These are phyloP conservation scores for Pseudochirops corinnae DNA, from an alignment of 2,797 vertebrate species.

Conservation along the genomic window DNA sequence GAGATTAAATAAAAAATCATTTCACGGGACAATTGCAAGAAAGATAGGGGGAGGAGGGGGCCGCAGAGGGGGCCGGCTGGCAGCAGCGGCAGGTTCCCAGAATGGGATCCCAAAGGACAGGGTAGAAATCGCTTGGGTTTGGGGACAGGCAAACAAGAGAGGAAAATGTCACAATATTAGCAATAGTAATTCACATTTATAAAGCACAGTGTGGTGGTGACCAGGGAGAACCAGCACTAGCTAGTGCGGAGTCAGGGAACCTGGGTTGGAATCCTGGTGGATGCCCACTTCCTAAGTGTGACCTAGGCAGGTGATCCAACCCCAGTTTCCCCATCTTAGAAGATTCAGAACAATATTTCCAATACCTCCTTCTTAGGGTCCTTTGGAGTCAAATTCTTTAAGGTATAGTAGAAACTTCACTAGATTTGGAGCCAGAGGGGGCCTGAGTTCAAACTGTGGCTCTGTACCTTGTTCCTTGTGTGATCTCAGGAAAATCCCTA, in stretches of 20 bases:
- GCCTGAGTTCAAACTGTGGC: neutral
- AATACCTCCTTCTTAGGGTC: neutral
- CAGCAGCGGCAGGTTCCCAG: neutral
- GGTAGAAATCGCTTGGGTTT: neutral
- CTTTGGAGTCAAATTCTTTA: neutral
- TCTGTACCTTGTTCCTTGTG: neutral
- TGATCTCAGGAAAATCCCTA: neutral
- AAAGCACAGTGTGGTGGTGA: neutral
- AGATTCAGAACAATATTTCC: neutral
- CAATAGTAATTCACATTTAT: neutral
- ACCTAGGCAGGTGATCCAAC: too few relatives aligned
- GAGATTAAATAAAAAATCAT: conserved; percentile 1
- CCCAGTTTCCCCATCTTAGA: neutral
- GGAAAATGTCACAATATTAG: neutral
- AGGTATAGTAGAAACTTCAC: neutral
- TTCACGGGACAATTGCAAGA: neutral
- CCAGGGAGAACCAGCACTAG: neutral
- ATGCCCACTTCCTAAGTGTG: neutral
- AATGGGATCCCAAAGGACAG: neutral
- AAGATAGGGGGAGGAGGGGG: conserved; percentile 11
- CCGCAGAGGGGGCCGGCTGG: neutral
- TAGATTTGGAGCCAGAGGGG: neutral
- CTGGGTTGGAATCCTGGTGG: neutral
- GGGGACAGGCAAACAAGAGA: neutral
- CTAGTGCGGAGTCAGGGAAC: neutral